A percentile compares a stretch with the other conserved stretches of the same genome.
Evolutionary conservation across 2,888 invertebrate genomes (phyloP).

Genomic region (Melanchra persicariae): DNA sequence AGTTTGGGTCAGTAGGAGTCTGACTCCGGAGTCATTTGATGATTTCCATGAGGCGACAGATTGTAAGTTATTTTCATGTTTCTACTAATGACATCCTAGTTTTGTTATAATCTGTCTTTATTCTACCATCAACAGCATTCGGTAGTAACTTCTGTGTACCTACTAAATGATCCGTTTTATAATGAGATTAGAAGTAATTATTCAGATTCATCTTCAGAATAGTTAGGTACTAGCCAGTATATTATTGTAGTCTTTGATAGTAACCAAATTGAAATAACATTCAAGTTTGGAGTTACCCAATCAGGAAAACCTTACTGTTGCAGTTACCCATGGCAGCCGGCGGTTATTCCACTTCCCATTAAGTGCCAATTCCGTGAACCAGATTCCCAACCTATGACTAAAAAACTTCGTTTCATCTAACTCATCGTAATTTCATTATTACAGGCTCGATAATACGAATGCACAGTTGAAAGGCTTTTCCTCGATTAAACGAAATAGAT

Average conservation of each 20-base stretch:
- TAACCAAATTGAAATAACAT: neutral
- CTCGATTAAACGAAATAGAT: neutral
- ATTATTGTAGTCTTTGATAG: too few species aligned
- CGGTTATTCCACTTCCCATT: neutral
- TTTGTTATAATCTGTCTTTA: too few species aligned
- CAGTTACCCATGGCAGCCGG: neutral
- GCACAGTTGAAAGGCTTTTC: conserved; percentile 4
- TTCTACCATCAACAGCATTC: too few species aligned
- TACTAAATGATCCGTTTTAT: too few species aligned
- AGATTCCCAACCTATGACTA: neutral
- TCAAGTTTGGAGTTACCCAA: neutral
- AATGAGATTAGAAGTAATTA: neutral
- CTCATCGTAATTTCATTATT: conserved; percentile 8
- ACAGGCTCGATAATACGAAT: neutral
- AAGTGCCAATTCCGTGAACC: neutral
- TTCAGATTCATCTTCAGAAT: neutral
- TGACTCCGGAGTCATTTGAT: too few species aligned
- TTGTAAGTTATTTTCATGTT: too few species aligned
- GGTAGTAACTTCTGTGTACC: too few species aligned
- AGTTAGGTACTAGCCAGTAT: too few species aligned
- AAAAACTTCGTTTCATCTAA: conserved; percentile 4
- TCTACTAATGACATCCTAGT: too few species aligned
- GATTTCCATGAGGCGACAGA: too few species aligned
- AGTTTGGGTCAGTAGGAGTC: too few species aligned
- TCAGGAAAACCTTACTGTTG: neutral